Conservation (phyloP, 2,113 vertebrate species). For the Passer domesticus region DNA sequence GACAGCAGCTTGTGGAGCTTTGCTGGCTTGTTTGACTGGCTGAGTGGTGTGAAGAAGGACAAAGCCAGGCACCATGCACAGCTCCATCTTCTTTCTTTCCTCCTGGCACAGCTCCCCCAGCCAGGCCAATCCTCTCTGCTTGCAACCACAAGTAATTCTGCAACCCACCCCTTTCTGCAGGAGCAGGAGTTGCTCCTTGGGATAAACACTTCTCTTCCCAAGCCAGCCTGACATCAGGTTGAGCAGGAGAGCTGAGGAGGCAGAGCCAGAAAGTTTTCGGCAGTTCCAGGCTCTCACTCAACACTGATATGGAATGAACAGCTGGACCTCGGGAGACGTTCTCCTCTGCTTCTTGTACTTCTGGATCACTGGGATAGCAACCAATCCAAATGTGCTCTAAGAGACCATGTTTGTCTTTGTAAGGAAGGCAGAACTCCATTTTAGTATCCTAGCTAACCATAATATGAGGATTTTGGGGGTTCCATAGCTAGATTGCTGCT, state of each 20-base stretch:
- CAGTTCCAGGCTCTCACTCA: not conserved
- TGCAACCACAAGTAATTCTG: not conserved
- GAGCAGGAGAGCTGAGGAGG: not conserved
- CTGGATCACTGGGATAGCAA: not conserved
- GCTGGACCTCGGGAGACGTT: not conserved
- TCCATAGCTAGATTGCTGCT: not conserved
- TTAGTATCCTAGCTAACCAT: not conserved
- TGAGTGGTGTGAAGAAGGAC: not conserved
- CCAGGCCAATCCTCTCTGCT: not conserved
- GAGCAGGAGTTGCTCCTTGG: not conserved
- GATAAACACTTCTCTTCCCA: not conserved
- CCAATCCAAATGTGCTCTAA: not conserved
- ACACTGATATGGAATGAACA: not conserved
- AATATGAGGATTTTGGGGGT: not conserved
- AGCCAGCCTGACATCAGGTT: not conserved
- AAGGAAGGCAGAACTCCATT: not conserved
- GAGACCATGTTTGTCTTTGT: not conserved
- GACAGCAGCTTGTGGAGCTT: not conserved
- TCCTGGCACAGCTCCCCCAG: not conserved
- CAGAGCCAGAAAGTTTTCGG: not conserved
- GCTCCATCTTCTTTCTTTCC: not conserved
- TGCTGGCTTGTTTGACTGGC: not conserved
- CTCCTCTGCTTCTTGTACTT: not conserved
- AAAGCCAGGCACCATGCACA: not conserved
- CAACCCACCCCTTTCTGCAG: not conserved